Evolutionary conservation across 2,797 vertebrate genomes (phyloP).

Genomic region (Zalophus californianus): DNA sequence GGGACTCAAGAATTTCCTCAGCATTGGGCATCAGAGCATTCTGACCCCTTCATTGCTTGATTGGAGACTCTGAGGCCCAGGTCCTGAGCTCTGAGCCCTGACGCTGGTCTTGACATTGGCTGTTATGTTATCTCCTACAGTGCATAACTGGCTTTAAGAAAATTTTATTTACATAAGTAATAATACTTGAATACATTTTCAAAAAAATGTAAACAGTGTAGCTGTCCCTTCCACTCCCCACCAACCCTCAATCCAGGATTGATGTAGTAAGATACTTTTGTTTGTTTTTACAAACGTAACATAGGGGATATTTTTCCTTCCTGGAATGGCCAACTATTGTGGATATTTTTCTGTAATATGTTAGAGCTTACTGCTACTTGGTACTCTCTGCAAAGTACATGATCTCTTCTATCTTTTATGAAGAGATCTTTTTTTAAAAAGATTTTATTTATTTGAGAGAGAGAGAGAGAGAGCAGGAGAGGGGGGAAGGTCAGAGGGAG

Average conservation of each 20-base stretch:
- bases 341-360: neutral
- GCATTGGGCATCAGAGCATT: too few species aligned
- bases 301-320: neutral
- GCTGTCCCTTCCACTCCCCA: neutral
- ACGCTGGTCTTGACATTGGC: neutral
- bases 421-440: neutral
- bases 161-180: conserved; percentile 4
- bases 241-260: neutral
- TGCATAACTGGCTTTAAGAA: neutral
- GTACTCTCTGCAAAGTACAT: neutral
- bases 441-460: too few species aligned
- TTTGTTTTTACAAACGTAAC: neutral
- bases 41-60: neutral
- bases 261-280: neutral
- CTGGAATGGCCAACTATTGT: neutral
- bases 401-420: neutral
- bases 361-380: neutral
- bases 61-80: neutral
- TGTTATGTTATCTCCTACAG: too few species aligned
- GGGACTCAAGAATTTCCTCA: neutral
- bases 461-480: too few species aligned
- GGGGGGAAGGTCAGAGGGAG: too few species aligned
- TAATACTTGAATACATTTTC: neutral
- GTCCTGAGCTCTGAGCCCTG: neutral
- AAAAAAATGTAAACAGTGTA: neutral